These are phyloP conservation scores for Diaphora mendica DNA, from an alignment of 2,888 invertebrate species.

Conservation along the genomic window DNA sequence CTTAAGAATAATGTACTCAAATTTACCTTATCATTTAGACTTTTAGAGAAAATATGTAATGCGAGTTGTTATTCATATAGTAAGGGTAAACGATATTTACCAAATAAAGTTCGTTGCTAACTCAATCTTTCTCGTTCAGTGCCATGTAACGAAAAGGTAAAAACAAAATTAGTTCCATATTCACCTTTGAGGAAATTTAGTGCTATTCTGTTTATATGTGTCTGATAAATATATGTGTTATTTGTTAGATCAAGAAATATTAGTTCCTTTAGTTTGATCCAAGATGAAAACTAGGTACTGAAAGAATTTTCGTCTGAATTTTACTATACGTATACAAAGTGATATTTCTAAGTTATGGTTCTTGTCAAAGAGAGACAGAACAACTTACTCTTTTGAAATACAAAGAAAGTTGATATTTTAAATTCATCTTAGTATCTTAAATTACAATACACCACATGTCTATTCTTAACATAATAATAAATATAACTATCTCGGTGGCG, in stretches of 20 bases:
- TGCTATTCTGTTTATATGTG: neutral
- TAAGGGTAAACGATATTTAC: slow-evolving; percentile 16
- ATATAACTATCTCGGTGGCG: too few species aligned
- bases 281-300: neutral
- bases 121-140: slow-evolving; percentile 24
- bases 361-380: neutral
- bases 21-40: neutral
- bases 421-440: too few species aligned
- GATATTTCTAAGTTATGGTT: neutral
- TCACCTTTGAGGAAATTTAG: slow-evolving; percentile 7
- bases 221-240: neutral
- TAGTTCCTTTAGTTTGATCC: neutral
- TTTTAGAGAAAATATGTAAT: neutral
- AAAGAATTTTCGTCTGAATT: neutral
- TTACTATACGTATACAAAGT: neutral
- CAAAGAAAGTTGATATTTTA: too few species aligned
- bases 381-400: neutral
- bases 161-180: slow-evolving; percentile 27
- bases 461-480: too few species aligned
- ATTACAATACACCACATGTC: too few species aligned
- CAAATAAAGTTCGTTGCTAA: slow-evolving; percentile 25
- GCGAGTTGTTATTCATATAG: neutral
- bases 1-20: too few species aligned
- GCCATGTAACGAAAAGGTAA: slow-evolving; percentile 25
- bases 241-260: neutral